These are phyloP conservation scores for Larimichthys polyactis DNA, from an alignment of 2,113 vertebrate species.

Conservation along the genomic window DNA sequence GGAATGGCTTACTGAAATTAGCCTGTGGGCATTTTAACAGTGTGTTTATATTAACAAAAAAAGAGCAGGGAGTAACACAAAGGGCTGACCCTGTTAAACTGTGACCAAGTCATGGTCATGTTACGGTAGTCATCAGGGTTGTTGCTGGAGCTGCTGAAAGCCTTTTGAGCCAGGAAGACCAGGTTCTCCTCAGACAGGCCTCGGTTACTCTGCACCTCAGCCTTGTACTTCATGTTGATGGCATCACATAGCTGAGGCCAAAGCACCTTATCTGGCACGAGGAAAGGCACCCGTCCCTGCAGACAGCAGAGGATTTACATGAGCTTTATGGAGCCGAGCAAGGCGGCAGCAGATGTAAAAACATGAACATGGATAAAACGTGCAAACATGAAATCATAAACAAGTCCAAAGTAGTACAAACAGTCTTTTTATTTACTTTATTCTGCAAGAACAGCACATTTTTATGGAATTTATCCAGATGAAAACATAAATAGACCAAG, in stretches of 20 bases:
- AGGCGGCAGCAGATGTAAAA: background rate
- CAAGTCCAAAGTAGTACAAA: background rate
- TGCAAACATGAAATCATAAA: background rate
- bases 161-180: conserved; percentile 95
- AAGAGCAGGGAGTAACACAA: background rate
- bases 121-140: conserved; percentile 92
- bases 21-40: conserved; percentile 14
- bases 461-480: background rate
- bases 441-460: background rate
- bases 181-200: conserved; percentile 95
- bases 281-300: conserved; percentile 94
- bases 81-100: conserved; percentile 92
- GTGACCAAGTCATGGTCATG: conserved; percentile 97
- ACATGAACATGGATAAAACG: background rate
- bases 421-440: too few relatives aligned
- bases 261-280: conserved; percentile 94
- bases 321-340: background rate
- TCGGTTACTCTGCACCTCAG: conserved; percentile 94
- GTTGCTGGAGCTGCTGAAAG: conserved; percentile 91
- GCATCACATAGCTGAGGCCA: conserved; percentile 96
- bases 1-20: conserved; percentile 22
- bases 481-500: background rate
- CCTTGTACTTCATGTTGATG: conserved; percentile 98
- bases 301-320: conserved; percentile 4
- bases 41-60: background rate